These are phyloP conservation scores for Chelon auratus DNA, from an alignment of 2,797 vertebrate genomes.

Conservation along the genomic window DNA sequence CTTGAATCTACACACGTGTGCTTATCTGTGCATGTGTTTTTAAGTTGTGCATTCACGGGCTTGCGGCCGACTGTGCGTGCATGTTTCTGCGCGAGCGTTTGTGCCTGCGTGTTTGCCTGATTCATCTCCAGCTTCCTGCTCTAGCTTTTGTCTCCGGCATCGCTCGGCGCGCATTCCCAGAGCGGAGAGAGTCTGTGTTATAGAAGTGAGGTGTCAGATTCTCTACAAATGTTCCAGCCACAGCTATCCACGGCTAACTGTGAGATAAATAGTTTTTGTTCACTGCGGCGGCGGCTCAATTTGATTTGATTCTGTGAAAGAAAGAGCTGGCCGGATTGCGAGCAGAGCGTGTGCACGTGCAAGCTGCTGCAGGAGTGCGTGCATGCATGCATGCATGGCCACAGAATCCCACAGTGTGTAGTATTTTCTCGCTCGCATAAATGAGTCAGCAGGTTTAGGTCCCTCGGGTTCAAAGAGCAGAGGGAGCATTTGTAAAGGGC, in stretches of 20 bases:
- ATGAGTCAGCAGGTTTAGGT: constrained; percentile 57
- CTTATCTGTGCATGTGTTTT: constrained; percentile 16
- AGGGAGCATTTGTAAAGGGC: constrained; percentile 47
- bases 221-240: constrained; percentile 50
- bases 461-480: constrained; percentile 48
- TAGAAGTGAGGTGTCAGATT: constrained; percentile 51
- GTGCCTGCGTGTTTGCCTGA: not conserved
- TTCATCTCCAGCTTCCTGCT: constrained; percentile 18
- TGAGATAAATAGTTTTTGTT: constrained; percentile 56
- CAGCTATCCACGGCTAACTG: constrained; percentile 61
- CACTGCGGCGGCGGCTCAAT: constrained; percentile 38
- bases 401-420: constrained; percentile 34
- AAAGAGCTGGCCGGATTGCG: constrained; percentile 44
- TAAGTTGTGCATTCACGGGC: not conserved
- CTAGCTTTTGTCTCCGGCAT: constrained; percentile 27
- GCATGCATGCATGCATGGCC: not conserved
- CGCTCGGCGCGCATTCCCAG: constrained; percentile 15
- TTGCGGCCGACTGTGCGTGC: not conserved
- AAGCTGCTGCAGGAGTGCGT: not conserved
- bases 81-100: constrained; percentile 1
- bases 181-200: constrained; percentile 13
- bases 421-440: constrained; percentile 32
- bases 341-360: constrained; percentile 2
- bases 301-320: constrained; percentile 57
- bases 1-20: not conserved